Evolutionary conservation across 2,888 invertebrate genomes (phyloP).

Genomic region (Stratiomys singularior): DNA sequence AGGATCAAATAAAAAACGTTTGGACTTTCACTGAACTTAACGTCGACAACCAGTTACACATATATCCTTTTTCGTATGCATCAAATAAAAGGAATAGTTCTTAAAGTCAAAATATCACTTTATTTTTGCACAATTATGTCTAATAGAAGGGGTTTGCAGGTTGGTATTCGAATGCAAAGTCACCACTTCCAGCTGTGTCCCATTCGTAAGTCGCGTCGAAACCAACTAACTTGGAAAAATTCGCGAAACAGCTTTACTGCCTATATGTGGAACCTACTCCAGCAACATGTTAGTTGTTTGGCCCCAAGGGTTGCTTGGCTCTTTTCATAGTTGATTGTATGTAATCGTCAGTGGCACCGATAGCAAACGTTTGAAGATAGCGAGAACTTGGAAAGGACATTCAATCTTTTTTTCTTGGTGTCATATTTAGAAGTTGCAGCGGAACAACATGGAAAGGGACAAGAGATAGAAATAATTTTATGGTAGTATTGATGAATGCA

Average conservation of each 20-base stretch:
- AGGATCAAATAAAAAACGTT: no score
- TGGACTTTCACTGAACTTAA: no score
- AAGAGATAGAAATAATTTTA: no score
- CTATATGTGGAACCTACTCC: slow-evolving; percentile 29
- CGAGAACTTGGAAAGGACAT: slow-evolving; percentile 25
- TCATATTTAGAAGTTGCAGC: not conserved
- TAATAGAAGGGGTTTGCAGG: not conserved
- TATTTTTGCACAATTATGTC: no score
- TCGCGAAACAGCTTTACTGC: slow-evolving; percentile 31
- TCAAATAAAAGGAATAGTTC: no score
- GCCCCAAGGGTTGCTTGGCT: slow-evolving; percentile 38
- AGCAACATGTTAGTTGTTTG: slow-evolving; percentile 37
- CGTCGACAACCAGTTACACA: no score
- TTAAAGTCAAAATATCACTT: no score
- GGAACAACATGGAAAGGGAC: no score
- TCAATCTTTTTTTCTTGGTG: not conserved
- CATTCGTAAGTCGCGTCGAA: slow-evolving; percentile 37
- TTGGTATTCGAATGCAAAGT: not conserved
- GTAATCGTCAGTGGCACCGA: not conserved
- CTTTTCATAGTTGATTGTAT: not conserved
- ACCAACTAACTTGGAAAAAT: slow-evolving; percentile 35
- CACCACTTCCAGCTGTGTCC: slow-evolving; percentile 5
- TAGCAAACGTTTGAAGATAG: not conserved
- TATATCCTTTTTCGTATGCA: no score
- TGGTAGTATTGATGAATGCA: no score